Evolutionary conservation across 2,888 invertebrate species (phyloP), one percentile per base, ranked within the genome.

Genomic region (Cerastis leucographa): DNA sequence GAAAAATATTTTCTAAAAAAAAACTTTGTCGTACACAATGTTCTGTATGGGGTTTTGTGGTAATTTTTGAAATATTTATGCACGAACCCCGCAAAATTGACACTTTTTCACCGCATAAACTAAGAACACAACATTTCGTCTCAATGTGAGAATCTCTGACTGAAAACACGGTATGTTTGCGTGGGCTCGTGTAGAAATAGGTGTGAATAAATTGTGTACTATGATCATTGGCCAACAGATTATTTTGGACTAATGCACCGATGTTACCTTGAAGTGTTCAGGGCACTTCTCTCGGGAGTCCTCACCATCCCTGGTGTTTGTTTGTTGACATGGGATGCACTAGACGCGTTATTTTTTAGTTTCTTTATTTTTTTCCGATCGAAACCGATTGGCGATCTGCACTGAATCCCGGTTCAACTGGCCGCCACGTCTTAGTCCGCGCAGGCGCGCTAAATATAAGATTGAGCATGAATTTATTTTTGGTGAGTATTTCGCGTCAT

Each of bases 381-480:
- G 83, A 89, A 93, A 94, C 91, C 90, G 93, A 95, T 96, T 93
- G 91, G 93, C 91, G 95, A 94, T 94, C 96, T 93, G 93, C 92
- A 93, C 94, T 94, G 94, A 95, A 94, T 94, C 96, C 94, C 94
- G 90, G 95, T 94, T 93, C 94, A 95, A 96, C 96, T 96, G 96
- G 92, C 94, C 91, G 93, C 88, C 92, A 89, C 93, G 92, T 92
- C 93, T 94, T 91, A 91, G 93, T 93, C 92, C 92, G 94, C 93
- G 94, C 95, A 94, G 92, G 93, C 94, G 95, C 89, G 94, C 97
- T 97, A 97, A 97, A 97, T 96, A 96, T 97, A 97, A 94, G 90
- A 95, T 94, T 94, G 96, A 95, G 96, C 95, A 93, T 96, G 93
- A 92, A 95, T 95, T 94, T 97, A 97, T 97, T 97, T 96, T 95